phyloP scores from a whole-genome alignment of 2,888 invertebrate species.

The Acanthococcus lagerstroemiae region DNA sequence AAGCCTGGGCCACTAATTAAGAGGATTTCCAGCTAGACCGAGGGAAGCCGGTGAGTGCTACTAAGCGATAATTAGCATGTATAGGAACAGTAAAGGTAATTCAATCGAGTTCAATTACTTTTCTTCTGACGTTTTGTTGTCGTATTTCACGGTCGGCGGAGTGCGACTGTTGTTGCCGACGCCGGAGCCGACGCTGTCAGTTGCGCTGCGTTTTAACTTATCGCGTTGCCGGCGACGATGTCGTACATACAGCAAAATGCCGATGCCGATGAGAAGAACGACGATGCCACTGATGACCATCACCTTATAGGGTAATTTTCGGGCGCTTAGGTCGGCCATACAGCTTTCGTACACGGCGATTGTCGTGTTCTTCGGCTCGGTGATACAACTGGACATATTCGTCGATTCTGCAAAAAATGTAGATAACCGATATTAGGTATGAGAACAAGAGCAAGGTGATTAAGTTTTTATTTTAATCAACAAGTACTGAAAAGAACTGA shows the following conservation, averaged over 20 bases:
- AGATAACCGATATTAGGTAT: too few relatives aligned
- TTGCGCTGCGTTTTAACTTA: neutral
- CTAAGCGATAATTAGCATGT: too few relatives aligned
- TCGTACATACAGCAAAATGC: constrained; percentile 15
- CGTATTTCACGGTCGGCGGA: neutral
- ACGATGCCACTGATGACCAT: constrained; percentile 19
- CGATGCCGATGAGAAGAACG: neutral
- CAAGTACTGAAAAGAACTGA: too few relatives aligned
- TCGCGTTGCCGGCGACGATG: constrained; percentile 8
- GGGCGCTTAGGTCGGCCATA: neutral
- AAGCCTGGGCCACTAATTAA: too few relatives aligned
- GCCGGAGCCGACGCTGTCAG: too few relatives aligned
- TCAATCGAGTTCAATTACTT: constrained; percentile 6
- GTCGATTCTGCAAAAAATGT: too few relatives aligned
- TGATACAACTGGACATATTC: too few relatives aligned
- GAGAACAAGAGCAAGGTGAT: too few relatives aligned
- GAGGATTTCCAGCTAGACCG: too few relatives aligned
- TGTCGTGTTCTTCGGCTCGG: constrained; percentile 1
- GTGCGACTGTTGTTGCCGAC: neutral
- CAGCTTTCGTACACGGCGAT: neutral
- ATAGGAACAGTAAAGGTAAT: too few relatives aligned
- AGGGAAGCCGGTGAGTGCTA: too few relatives aligned
- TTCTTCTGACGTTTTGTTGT: constrained; percentile 12
- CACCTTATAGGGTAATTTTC: constrained; percentile 14
- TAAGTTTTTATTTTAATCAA: too few relatives aligned